Evolutionary conservation across 1,140 invertebrate species (phyloP).

Genomic region (Drosophila trapezifrons): DNA sequence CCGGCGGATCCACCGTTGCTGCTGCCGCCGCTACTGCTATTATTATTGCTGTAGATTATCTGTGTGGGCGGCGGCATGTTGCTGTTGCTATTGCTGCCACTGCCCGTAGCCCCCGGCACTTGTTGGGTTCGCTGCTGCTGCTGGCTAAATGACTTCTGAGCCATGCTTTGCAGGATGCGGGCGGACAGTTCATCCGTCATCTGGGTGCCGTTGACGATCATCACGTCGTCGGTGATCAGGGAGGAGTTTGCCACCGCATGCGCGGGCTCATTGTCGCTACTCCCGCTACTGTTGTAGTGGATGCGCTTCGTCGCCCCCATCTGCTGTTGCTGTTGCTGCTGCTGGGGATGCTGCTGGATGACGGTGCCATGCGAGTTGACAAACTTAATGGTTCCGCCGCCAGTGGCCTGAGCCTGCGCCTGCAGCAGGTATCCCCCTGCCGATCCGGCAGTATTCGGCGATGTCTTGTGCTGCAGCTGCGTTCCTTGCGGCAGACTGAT

Average conservation of each 20-base stretch:
- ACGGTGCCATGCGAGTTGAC: conserved; percentile 81
- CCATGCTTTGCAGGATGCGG: conserved; percentile 81
- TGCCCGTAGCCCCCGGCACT: conserved; percentile 47
- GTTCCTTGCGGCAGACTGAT: conserved; percentile 76
- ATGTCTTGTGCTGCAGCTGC: conserved; percentile 72
- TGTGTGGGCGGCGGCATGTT: conserved; percentile 65
- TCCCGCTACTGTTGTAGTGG: conserved; percentile 66
- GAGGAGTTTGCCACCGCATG: conserved; percentile 41
- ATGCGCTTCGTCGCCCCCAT: conserved; percentile 38
- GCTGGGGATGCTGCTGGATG: conserved; percentile 77
- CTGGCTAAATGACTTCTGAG: conserved; percentile 79
- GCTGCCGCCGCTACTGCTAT: conserved; percentile 15
- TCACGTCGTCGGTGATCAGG: conserved; percentile 70
- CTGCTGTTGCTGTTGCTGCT: conserved; percentile 37
- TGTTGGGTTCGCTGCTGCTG: conserved; percentile 84
- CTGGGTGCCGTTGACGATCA: conserved; percentile 83
- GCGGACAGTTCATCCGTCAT: conserved; percentile 83
- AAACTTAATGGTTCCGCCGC: conserved; percentile 76
- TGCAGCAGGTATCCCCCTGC: conserved; percentile 57
- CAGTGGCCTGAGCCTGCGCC: conserved; percentile 39
- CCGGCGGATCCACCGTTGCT: conserved; percentile 31
- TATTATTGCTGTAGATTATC: conserved; percentile 58
- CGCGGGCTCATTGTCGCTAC: conserved; percentile 51
- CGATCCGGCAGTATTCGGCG: conserved; percentile 26
- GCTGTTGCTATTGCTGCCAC: conserved; percentile 64